Evolutionary conservation across 1,140 invertebrate species (phyloP), one percentile per base, ranked within the genome.

Genomic region (Neodiprion lecontei): DNA sequence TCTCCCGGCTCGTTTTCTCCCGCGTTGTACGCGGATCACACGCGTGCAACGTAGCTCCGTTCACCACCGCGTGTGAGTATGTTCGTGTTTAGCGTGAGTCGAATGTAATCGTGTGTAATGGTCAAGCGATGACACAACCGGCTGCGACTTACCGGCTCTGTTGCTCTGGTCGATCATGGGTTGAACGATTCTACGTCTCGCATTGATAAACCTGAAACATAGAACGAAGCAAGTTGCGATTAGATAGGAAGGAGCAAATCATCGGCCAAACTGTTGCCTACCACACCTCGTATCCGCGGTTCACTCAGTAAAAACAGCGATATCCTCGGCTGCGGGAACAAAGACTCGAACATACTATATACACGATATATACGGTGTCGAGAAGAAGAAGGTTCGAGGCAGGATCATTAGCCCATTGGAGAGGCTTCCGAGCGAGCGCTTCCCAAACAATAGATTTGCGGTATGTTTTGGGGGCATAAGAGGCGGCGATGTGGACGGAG

Each of bases 91-190:
- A 2, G 28, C 69, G 67, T 79, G 79, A 14, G 53, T 61, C 5
- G 1, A 5, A 3, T 40, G 28, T 3, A 40, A 40, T 40, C 28
- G 53, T 85, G 76, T 83, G 74, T 76, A 77, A 79, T 70, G 67
- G 67, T 76, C 67, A 9, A 61, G 11, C 79, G 72, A 70, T 80
- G 72, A 70, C 68, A 79, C 61, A 79, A 83, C 73, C 80, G 80
- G 80, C 74, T 67, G 79, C 77, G 78, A 92, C 91, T 95, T 94
- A 97, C 97, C 97, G 92, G 97, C 97, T 94, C 97, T 93, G 93
- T 99, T 99, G 87, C 96, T 98, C 91, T 96, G 97, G 91, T 97
- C 97, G 84, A 98, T 97, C 96, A 98, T 97, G 72, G 96, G 96
- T 87, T 97, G 97, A 78, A 99, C 95, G 90, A 99, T 99, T 92